phyloP scores from a whole-genome alignment of 1,140 invertebrate species.

The Diprion similis region DNA sequence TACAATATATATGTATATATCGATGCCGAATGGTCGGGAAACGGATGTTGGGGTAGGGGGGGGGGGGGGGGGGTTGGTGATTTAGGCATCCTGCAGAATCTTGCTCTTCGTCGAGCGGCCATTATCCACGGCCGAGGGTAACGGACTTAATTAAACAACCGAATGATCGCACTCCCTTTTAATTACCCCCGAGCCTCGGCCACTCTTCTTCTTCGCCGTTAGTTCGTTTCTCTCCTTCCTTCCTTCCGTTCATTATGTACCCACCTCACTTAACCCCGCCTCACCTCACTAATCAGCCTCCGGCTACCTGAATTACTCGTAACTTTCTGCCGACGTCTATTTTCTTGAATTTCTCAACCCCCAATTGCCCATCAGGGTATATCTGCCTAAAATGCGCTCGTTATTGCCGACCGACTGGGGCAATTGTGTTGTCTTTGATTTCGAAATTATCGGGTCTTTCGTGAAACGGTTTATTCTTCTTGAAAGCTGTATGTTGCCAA shows the following conservation, averaged over 20 bases:
- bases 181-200: neutral
- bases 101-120: neutral
- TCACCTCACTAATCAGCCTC: neutral
- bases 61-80: neutral
- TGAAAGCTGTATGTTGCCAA: no score
- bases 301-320: no score
- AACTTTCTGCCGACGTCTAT: no score
- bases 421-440: no score
- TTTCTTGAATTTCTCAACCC: no score
- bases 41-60: neutral
- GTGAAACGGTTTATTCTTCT: no score
- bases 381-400: no score
- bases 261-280: neutral
- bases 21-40: neutral
- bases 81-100: neutral
- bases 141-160: constrained; percentile 7
- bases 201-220: neutral
- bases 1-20: no score
- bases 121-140: constrained; percentile 1
- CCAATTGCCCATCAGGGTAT: no score
- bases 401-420: no score
- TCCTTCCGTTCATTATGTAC: neutral
- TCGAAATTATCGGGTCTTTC: no score
- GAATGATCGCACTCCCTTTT: constrained; percentile 7
- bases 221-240: neutral